Base-by-base conservation (phyloP, 2,888 invertebrate species). In the Brenthis daphne region DNA sequence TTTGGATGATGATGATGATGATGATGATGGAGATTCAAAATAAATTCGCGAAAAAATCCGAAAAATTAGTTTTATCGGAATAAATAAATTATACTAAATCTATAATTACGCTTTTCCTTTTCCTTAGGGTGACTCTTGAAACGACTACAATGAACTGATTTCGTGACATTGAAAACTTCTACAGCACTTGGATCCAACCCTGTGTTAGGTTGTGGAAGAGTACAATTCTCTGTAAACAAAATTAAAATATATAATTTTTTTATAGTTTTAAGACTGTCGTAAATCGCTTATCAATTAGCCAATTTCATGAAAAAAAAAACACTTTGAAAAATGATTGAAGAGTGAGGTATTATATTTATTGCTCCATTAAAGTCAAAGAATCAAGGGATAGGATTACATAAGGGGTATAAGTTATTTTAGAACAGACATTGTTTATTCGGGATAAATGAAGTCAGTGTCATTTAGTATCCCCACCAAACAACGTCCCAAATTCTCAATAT, bases 51-150 rank as follows among this genome's bases (percentile, higher is more conserved):
- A 20, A 20, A 20, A 20, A 20, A 1, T 20, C 20, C 20, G 20
- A 20, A 20, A 20, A 20, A 1, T 1, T 20, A 20, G 20, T 20
- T 20, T 20, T 20, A 20, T 20, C 20, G 20, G 20, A 20, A 20
- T 20, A 20, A 20, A 20, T 20, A 20, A 51, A n/a, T 6, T 14
- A 51, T 16, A 53, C 8, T 16, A 53, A 14, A 16, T n/a, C 16
- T 16, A 53, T 16, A 53, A 53, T 82, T 82, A 89, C 89, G 81
- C 84, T 85, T 90, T 29, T 91, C 89, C 72, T 87, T 88, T 20
- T 90, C 89, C 73, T 89, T 92, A 1, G 87, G 80, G 65, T 92
- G 92, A 73, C 92, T 92, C 74, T 92, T 92, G 73, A 92, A 92
- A 4, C 83, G 84, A 1, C 85, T 86, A 68, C 90, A 92, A 16